Evolutionary conservation across 2,888 invertebrate genomes (phyloP).

Genomic region (Adineta ricciae): DNA sequence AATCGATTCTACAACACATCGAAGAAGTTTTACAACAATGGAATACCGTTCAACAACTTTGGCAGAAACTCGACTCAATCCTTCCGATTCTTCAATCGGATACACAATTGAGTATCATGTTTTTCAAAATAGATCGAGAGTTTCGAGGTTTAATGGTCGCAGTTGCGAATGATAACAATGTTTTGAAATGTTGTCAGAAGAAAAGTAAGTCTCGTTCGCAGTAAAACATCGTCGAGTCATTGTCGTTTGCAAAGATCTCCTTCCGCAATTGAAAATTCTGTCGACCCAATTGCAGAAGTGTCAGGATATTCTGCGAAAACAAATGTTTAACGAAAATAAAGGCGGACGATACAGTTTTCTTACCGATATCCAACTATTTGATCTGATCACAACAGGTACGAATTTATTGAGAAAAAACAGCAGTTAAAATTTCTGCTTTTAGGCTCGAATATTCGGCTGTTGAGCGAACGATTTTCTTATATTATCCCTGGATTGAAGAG

Average conservation of each 20-base stretch:
- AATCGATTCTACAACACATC: constrained; percentile 46
- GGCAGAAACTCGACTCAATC: constrained; percentile 48
- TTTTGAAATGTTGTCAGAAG: constrained; percentile 48
- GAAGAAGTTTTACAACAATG: constrained; percentile 47
- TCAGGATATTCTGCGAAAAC: constrained; percentile 37
- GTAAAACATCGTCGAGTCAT: too few relatives aligned
- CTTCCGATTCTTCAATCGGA: constrained; percentile 42
- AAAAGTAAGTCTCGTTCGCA: too few relatives aligned
- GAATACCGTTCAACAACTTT: constrained; percentile 48
- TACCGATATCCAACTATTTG: not conserved
- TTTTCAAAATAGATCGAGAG: constrained; percentile 44
- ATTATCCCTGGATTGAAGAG: not conserved
- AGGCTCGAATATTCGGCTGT: not conserved
- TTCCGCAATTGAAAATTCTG: constrained; percentile 45
- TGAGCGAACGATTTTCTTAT: not conserved
- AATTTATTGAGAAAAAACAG: too few relatives aligned
- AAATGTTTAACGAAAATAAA: not conserved
- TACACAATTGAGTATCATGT: constrained; percentile 41
- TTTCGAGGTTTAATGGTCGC: constrained; percentile 47
- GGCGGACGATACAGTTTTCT: not conserved
- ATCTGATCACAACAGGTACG: not conserved
- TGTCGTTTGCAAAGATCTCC: constrained; percentile 43
- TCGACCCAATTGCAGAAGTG: constrained; percentile 42
- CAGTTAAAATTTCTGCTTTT: too few relatives aligned
- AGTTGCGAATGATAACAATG: constrained; percentile 48